phyloP scores from a whole-genome alignment of 2,888 invertebrate genomes.

The Drosophila emarginata region DNA sequence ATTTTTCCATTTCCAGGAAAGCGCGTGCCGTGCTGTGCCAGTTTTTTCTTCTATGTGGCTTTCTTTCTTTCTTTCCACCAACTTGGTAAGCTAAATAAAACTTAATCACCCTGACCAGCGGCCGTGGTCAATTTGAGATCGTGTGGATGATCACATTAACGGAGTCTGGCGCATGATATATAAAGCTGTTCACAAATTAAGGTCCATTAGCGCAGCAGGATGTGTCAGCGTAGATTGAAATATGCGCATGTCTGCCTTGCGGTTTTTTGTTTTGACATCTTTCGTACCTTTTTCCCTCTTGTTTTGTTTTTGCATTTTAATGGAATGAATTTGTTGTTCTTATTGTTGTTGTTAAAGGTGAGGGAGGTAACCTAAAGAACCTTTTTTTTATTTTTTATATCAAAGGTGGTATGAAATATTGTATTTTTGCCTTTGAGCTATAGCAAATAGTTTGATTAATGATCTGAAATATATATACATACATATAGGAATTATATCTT shows the following conservation, averaged over 20 bases:
- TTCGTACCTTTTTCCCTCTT: conserved; percentile 40
- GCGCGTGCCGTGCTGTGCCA: conserved; percentile 59
- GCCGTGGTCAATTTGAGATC: conserved; percentile 50
- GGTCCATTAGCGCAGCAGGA: conserved; percentile 80
- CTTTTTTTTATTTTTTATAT: conserved; percentile 40
- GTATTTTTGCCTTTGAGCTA: conserved; percentile 38
- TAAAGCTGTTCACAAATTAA: conserved; percentile 80
- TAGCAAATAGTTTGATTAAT: conserved; percentile 69
- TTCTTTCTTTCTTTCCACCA: conserved; percentile 42
- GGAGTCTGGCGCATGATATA: conserved; percentile 74
- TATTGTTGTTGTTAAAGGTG: conserved; percentile 5
- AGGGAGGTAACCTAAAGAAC: conserved; percentile 34
- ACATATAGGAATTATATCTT: too few relatives aligned
- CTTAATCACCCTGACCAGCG: conserved; percentile 48
- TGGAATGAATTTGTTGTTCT: conserved; percentile 58
- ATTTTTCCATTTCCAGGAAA: conserved; percentile 53
- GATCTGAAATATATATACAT: too few relatives aligned
- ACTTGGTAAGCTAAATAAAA: conserved; percentile 65
- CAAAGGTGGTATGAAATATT: too few relatives aligned
- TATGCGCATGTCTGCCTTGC: conserved; percentile 75
- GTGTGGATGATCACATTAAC: conserved; percentile 79
- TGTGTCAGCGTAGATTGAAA: conserved; percentile 78
- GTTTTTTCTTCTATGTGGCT: conserved; percentile 14
- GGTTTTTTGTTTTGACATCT: conserved; percentile 74
- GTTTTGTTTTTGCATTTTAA: conserved; percentile 63